A percentile compares a stretch with the other conserved stretches of the same genome.
Evolutionary conservation across 2,888 invertebrate genomes (phyloP).

Genomic region (Oithona nana): DNA sequence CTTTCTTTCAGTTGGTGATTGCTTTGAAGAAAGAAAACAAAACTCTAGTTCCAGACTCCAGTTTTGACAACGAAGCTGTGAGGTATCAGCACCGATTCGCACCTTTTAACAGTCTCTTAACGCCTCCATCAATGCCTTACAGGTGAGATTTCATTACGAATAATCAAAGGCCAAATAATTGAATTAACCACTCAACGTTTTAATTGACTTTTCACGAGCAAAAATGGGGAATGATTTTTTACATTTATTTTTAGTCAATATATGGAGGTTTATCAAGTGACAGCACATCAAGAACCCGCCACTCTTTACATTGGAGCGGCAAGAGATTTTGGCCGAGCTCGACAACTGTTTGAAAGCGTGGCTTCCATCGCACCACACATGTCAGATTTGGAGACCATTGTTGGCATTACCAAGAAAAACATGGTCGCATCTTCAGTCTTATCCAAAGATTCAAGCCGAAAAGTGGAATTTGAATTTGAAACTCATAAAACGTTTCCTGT

Average conservation of each 20-base stretch:
- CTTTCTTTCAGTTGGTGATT: conserved; percentile 56
- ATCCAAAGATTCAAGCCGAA: conserved; percentile 76
- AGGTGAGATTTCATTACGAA: background rate
- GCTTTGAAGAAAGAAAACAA: conserved; percentile 74
- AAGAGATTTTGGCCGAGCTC: background rate
- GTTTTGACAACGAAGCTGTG: conserved; percentile 82
- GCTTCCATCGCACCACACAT: background rate
- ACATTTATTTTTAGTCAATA: conserved; percentile 4
- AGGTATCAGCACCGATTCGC: conserved; percentile 84
- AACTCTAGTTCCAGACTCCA: conserved; percentile 55
- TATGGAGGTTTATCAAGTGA: conserved; percentile 3
- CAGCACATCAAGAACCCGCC: background rate
- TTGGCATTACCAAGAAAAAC: conserved; percentile 85
- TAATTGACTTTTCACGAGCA: background rate
- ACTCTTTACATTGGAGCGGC: background rate
- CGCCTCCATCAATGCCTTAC: conserved; percentile 79
- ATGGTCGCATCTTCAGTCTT: conserved; percentile 81
- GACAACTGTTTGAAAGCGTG: conserved; percentile 3
- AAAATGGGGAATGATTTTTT: conserved; percentile 14
- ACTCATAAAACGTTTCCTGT: conserved; percentile 75
- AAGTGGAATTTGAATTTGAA: conserved; percentile 76
- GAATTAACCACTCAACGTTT: background rate
- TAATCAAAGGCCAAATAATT: background rate
- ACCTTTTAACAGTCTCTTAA: conserved; percentile 63
- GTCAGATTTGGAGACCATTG: conserved; percentile 31